These are phyloP conservation scores for Catharus ustulatus DNA, from an alignment of 2,797 vertebrate genomes.

Conservation along the genomic window DNA sequence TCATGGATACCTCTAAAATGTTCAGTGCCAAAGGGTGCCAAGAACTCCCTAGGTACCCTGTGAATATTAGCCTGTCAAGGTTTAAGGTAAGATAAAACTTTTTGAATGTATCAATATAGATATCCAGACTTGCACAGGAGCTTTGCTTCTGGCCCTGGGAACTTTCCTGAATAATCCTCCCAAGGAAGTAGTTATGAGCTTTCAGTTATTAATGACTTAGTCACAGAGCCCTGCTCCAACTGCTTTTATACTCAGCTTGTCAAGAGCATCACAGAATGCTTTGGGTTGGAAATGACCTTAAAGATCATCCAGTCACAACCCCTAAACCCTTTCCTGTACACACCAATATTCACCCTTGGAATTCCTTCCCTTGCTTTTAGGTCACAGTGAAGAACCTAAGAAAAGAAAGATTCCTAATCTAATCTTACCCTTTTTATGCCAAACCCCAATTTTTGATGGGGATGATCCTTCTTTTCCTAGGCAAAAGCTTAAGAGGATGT, in stretches of 20 bases:
- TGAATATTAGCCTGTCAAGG: not conserved
- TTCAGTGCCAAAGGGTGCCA: not conserved
- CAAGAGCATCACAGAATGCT: not conserved
- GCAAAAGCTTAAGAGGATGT: constrained; percentile 42
- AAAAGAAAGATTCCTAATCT: not conserved
- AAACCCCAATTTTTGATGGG: not conserved
- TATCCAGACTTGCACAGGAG: not conserved
- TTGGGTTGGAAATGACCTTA: not conserved
- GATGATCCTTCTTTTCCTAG: constrained; percentile 54
- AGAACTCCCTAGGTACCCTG: not conserved
- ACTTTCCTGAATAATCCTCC: not conserved
- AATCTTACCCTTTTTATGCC: not conserved
- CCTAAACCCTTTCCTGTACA: not conserved
- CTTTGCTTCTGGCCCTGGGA: not conserved
- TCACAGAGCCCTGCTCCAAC: not conserved
- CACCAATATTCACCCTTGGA: not conserved
- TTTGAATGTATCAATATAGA: not conserved
- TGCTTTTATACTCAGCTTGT: not conserved
- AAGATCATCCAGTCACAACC: not conserved
- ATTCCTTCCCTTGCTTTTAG: not conserved
- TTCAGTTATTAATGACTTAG: not conserved
- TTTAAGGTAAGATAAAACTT: not conserved
- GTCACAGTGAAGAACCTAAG: not conserved
- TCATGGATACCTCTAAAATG: not conserved
- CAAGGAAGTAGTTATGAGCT: not conserved